phyloP scores from a whole-genome alignment of 2,888 invertebrate species.

The Iselma pallidipennis region DNA sequence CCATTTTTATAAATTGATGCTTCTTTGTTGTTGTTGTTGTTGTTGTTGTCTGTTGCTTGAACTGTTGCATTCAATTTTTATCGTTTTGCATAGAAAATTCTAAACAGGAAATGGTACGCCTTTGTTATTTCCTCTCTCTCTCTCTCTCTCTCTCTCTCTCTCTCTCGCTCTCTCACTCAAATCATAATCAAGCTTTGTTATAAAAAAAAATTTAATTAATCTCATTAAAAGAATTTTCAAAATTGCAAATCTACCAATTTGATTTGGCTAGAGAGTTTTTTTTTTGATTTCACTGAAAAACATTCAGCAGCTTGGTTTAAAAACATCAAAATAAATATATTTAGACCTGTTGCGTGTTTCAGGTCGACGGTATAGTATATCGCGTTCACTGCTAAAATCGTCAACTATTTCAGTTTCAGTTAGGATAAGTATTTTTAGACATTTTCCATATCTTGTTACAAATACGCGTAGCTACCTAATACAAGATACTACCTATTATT shows the following conservation, averaged over 20 bases:
- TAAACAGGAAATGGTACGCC: background rate
- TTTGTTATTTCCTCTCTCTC: background rate
- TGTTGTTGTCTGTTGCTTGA: background rate
- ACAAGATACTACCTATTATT: no score
- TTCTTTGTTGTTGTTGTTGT: background rate
- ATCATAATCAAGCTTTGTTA: no score
- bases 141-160: no score
- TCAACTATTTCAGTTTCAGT: background rate
- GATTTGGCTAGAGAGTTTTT: no score
- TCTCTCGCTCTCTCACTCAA: no score
- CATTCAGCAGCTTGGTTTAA: background rate
- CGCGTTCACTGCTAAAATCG: background rate
- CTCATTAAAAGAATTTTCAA: no score
- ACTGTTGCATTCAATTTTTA: no score
- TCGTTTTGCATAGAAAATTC: background rate
- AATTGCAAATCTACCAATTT: no score
- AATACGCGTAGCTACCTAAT: no score
- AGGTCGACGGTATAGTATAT: background rate
- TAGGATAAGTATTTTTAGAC: background rate
- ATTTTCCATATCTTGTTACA: background rate
- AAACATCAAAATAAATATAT: background rate
- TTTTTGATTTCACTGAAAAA: no score
- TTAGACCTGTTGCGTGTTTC: conserved; percentile 2
- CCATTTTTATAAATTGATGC: background rate
- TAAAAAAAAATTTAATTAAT: no score